Base-by-base conservation (phyloP, 2,888 invertebrate species). In the Drosophila recens region DNA sequence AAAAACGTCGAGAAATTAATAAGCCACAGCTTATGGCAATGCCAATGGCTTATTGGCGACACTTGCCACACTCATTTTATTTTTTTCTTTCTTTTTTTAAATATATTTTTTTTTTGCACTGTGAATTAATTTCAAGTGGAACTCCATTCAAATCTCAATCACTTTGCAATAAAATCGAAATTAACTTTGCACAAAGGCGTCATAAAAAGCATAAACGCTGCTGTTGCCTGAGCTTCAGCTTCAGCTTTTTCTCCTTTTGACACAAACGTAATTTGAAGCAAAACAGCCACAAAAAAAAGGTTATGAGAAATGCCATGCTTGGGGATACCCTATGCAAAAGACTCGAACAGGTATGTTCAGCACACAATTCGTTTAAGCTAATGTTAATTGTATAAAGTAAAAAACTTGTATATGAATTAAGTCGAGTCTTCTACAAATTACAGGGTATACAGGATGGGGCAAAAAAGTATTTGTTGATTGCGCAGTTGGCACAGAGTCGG, bases 81-180 rank as follows among this genome's bases (percentile, higher is more conserved):
- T 27, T 57, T 63, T 33, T 38, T 4, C 45, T 67, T 17, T 36
- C 34, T 17, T 57, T 63, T 17, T 36, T 30, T 17, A 45, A 20
- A 27, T 52, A 56, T 36, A 17, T 11, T 30, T 62, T 27, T n/a
- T n/a, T 43, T 43, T 40, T 63, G 17, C 36, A 9, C n/a, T 58
- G 46, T 38, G 46, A 64, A 70, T 76, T 82, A 73, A 71, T 80
- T 73, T 78, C 61, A 67, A 71, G 67, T 59, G 59, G 30, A 70
- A 63, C 70, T 78, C 75, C 79, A 87, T 88, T 84, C 82, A 80
- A 76, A 82, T 88, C 80, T 72, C 85, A 88, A 87, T 88, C 88
- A 86, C 87, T 77, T 90, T 87, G 75, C 88, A 89, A 88, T 87
- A 89, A 88, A 87, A 88, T 88, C 76, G 80, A 89, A 89, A 89